Evolutionary conservation across 2,888 invertebrate genomes (phyloP).

Genomic region (Celastrina argiolus): DNA sequence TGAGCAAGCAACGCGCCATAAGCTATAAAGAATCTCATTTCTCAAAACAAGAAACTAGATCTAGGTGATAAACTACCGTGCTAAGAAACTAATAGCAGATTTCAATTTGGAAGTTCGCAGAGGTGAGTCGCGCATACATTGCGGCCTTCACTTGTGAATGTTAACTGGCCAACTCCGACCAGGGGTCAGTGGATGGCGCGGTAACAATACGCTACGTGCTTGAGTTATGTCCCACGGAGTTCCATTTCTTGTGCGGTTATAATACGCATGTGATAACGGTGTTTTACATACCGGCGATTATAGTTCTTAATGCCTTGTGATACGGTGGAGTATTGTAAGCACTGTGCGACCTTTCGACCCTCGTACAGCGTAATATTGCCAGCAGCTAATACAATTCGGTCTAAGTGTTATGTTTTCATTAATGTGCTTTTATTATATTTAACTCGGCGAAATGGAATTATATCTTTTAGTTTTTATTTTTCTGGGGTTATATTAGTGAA

Average conservation of each 20-base stretch:
- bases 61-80: conserved; percentile 32
- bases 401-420: conserved; percentile 11
- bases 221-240: conserved; percentile 22
- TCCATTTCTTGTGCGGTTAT: conserved; percentile 37
- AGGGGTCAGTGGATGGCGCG: conserved; percentile 23
- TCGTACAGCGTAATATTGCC: not conserved
- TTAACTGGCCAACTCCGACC: not conserved
- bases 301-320: not conserved
- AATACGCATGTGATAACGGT: conserved; percentile 36
- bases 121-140: conserved; percentile 26
- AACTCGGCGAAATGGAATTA: not conserved
- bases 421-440: not conserved
- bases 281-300: not conserved
- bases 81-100: conserved; percentile 40
- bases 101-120: conserved; percentile 34
- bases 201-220: conserved; percentile 17
- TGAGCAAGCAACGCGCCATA: too few species aligned
- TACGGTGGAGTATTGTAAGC: not conserved
- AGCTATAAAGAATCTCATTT: not conserved
- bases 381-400: not conserved
- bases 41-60: not conserved
- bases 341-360: not conserved
- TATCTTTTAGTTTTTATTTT: not conserved
- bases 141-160: conserved; percentile 22
- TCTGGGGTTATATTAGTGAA: too few species aligned